Conservation (phyloP, 2,888 invertebrate genomes). For the Gymnoscelis rufifasciata region DNA sequence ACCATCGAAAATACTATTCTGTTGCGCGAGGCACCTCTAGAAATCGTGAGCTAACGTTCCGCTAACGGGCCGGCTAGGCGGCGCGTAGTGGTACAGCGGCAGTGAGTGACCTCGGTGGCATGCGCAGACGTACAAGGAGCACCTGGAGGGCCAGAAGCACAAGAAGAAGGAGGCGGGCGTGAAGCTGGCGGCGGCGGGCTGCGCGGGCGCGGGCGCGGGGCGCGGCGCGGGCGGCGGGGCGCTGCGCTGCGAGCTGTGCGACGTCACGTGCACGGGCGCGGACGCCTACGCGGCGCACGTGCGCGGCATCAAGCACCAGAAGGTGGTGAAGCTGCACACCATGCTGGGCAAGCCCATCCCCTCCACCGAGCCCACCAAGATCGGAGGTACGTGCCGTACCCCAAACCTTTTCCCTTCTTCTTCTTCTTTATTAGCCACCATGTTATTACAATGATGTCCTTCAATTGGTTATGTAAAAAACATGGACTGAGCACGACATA, state of each 20-base stretch:
- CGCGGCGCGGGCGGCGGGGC: constrained; percentile 65
- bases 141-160: constrained; percentile 98
- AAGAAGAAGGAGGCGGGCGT: constrained; percentile 95
- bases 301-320: constrained; percentile 20
- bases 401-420: too few species aligned
- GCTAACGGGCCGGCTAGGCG: too few species aligned
- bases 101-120: too few species aligned
- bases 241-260: constrained; percentile 97
- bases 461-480: too few species aligned
- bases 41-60: too few species aligned
- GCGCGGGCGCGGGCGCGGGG: constrained; percentile 26
- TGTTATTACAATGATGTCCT: too few species aligned
- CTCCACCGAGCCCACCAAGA: constrained; percentile 94
- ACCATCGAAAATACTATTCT: too few species aligned
- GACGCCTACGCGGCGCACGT: constrained; percentile 89
- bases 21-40: too few species aligned
- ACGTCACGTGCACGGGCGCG: constrained; percentile 98
- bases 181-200: constrained; percentile 68
- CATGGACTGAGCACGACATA: too few species aligned
- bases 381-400: constrained; percentile 57
- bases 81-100: too few species aligned
- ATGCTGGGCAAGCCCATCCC: constrained; percentile 99
- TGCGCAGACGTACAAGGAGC: constrained; percentile 85
- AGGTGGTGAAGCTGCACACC: constrained; percentile 95
- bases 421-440: too few species aligned